Evolutionary conservation across 2,888 invertebrate genomes (phyloP).

Genomic region (Stenolophus ochropezus): DNA sequence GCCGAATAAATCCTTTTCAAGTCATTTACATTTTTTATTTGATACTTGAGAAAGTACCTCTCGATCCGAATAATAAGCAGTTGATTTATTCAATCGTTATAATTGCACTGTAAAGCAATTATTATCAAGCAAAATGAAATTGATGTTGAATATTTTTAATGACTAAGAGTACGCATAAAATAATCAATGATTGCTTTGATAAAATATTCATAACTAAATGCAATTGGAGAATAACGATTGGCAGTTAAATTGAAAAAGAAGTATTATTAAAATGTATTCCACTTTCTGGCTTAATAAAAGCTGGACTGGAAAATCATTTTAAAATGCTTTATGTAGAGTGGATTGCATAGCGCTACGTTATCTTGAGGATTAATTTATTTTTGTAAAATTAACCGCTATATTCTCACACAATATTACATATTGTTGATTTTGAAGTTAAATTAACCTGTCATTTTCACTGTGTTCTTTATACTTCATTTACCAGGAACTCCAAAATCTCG

Average conservation of each 20-base stretch:
- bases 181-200: conserved; percentile 28
- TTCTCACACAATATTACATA: no score
- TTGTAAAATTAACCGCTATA: no score
- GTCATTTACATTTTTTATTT: conserved; percentile 40
- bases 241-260: conserved; percentile 9
- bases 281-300: not conserved
- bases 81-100: conserved; percentile 33
- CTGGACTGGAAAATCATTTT: conserved; percentile 2
- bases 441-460: no score
- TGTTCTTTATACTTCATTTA: no score
- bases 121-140: conserved; percentile 12
- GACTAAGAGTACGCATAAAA: conserved; percentile 23
- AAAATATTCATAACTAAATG: conserved; percentile 33
- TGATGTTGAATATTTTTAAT: conserved; percentile 30
- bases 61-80: conserved; percentile 22
- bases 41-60: no score
- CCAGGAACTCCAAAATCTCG: no score
- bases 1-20: conserved; percentile 15
- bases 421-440: no score
- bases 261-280: conserved; percentile 27
- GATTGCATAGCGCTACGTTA: no score
- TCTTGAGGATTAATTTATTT: no score
- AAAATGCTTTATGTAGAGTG: not conserved
- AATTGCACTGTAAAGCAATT: conserved; percentile 20
- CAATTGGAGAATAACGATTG: conserved; percentile 27